Base-by-base conservation (phyloP, 2,797 vertebrate genomes). In the Tinamus major region DNA sequence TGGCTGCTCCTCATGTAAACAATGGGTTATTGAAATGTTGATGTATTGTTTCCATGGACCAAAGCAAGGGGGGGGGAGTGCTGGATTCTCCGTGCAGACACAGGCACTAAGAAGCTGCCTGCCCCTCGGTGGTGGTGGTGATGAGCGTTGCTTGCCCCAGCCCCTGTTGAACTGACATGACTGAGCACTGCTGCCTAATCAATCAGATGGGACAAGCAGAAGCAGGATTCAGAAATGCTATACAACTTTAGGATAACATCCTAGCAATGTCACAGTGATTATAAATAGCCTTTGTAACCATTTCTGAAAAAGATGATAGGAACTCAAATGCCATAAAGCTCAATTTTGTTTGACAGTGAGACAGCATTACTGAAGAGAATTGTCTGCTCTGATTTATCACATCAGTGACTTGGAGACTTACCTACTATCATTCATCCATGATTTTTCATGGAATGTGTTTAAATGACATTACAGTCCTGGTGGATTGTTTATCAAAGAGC, bases 401-500 rank as follows among this genome's bases (percentile, higher is more conserved):
- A 86, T 89, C 44, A 46, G 10, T 69, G 42, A 72, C 69, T 63
- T 78, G 29, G 59, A 76, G 21, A 49, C 62, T 85, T 63, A 92
- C 16, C 41, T 91, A 13, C 59, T 92, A 77, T 65, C 23, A 88
- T 89, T 93, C 72, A 85, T 90, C 29, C 76, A 24, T 44, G 21
- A 53, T 86, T 90, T 90, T 87, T 49, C 74, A 62, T 51, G 44
- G 62, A 94, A 79, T 46, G 51, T 79, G 51, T 67, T 79, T 83
- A 91, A 95, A 95, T 92, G 55, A 87, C 77, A 93, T 88, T 79
- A 37, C 75, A 86, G 56, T 92, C 68, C n/a, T 62, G 51, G 44
- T 67, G 63, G 67, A 91, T 85, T 94, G 64, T 93, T 97, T 96
- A 89, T 74, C 85, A 93, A 90, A 95, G 93, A 79, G 51, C 61